Conservation (phyloP, 1,140 invertebrate species). For the Ladona fulva region DNA sequence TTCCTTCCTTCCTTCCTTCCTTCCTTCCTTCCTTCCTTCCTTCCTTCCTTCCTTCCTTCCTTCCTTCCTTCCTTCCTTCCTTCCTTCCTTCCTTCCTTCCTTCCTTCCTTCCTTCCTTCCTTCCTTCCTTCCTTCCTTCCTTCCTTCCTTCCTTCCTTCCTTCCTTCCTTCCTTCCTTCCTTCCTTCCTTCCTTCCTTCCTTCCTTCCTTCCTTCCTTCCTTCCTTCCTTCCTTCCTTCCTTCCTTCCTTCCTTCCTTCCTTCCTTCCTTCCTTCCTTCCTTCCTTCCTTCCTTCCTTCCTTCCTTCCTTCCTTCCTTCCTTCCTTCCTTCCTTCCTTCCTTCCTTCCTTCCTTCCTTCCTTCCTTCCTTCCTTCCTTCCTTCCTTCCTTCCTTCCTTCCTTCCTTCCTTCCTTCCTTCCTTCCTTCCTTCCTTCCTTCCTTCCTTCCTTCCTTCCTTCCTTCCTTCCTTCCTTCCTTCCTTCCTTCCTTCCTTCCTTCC, state of each 20-base stretch:
- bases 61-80: constrained; percentile 22
- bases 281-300: constrained; percentile 22
- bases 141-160: constrained; percentile 22
- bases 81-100: constrained; percentile 22
- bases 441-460: constrained; percentile 22
- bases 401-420: constrained; percentile 22
- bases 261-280: constrained; percentile 22
- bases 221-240: constrained; percentile 22
- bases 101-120: constrained; percentile 22
- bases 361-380: constrained; percentile 22
- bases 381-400: constrained; percentile 22
- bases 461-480: constrained; percentile 22
- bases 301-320: constrained; percentile 22
- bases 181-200: constrained; percentile 22
- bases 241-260: constrained; percentile 22
- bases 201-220: constrained; percentile 22
- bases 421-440: constrained; percentile 22
- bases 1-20: constrained; percentile 22
- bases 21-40: constrained; percentile 22
- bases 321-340: constrained; percentile 22
- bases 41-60: constrained; percentile 22
- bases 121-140: constrained; percentile 22
- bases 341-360: constrained; percentile 22
- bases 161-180: constrained; percentile 22
- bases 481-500: constrained; percentile 22